Conservation (phyloP, 2,888 invertebrate species). For the Metellina segmentata region DNA sequence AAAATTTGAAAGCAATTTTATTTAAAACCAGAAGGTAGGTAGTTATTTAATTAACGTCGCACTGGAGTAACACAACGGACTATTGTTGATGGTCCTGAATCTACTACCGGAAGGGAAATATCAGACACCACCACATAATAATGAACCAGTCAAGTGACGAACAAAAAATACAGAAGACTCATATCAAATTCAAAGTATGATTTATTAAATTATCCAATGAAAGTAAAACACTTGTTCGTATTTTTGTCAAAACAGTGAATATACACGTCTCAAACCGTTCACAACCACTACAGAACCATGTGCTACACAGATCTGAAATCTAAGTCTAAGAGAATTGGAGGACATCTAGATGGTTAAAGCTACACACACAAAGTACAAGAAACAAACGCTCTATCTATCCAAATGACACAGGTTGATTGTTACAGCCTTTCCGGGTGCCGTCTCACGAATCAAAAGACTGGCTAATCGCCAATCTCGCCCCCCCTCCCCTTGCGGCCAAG, state of each 20-base stretch:
- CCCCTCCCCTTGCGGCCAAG: conserved; percentile 6
- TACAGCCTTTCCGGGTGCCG: neutral
- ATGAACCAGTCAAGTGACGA: too few species aligned
- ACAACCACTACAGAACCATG: conserved; percentile 47
- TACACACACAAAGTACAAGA: conserved; percentile 15
- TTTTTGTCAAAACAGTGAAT: conserved; percentile 28
- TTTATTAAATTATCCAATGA: conserved; percentile 41
- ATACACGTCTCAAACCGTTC: conserved; percentile 21
- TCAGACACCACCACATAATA: too few species aligned
- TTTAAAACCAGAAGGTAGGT: too few species aligned
- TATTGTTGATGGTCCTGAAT: too few species aligned
- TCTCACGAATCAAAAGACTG: conserved; percentile 24
- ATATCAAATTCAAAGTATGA: conserved; percentile 1
- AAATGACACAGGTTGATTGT: conserved; percentile 45
- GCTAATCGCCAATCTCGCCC: neutral
- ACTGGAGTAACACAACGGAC: too few species aligned
- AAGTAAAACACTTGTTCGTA: conserved; percentile 21
- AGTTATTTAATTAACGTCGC: too few species aligned
- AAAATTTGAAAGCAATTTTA: too few species aligned
- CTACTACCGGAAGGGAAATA: too few species aligned
- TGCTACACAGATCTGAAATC: conserved; percentile 43
- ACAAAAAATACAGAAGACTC: too few species aligned
- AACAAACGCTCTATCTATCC: conserved; percentile 45
- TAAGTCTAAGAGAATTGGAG: conserved; percentile 31
- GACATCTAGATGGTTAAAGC: conserved; percentile 32